Conservation (phyloP, 2,113 vertebrate genomes). For the Cichladusa arquata region DNA sequence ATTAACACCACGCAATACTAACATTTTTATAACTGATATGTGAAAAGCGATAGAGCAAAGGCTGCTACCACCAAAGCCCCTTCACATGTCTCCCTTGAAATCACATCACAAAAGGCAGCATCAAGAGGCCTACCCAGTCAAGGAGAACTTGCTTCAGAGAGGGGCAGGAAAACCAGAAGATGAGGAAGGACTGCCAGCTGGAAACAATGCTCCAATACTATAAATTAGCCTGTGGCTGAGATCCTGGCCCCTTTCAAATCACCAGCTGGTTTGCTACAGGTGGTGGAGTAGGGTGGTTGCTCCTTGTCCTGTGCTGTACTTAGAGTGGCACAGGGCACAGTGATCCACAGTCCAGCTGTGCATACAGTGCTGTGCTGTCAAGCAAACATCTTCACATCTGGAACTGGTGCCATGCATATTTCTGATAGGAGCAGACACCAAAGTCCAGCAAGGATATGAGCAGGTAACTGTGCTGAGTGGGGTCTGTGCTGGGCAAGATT, state of each 20-base stretch:
- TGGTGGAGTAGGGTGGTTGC: not conserved
- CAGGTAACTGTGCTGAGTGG: not conserved
- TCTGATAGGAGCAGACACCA: not conserved
- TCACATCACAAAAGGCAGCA: not conserved
- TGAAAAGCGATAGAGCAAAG: not conserved
- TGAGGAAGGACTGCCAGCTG: not conserved
- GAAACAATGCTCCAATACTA: not conserved
- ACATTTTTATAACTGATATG: not conserved
- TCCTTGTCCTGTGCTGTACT: not conserved
- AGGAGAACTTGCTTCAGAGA: not conserved
- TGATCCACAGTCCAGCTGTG: not conserved
- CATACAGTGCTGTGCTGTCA: not conserved
- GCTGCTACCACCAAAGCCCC: not conserved
- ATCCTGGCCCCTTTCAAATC: not conserved
- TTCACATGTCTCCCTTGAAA: not conserved
- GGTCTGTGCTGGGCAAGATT: not conserved
- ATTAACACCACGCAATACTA: not conserved
- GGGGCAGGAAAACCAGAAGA: not conserved
- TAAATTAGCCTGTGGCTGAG: not conserved
- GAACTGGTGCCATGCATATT: rapidly evolving
- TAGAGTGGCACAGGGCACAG: not conserved
- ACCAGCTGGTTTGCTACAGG: not conserved
- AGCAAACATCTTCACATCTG: rapidly evolving
- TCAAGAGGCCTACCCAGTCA: not conserved
- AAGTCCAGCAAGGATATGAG: not conserved